Base-by-base conservation (phyloP, 2,113 vertebrate species). In the Cranoglanis bouderius region DNA sequence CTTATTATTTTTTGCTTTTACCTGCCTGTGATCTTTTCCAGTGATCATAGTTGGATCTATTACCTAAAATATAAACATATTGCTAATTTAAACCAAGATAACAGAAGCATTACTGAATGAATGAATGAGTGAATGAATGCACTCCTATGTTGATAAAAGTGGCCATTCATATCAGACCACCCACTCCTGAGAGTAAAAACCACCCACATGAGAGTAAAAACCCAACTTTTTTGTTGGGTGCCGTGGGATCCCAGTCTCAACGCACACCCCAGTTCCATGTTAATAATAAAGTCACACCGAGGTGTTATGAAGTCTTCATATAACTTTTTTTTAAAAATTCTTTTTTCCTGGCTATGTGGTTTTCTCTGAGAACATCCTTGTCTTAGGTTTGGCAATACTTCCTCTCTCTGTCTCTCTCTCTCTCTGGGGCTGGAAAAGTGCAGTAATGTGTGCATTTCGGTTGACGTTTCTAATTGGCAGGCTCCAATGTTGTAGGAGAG, bases 201-300 rank as follows among this genome's bases (percentile, higher is more conserved):
- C 61, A n/a, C 13, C 29, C n/a, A 67, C 18, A 16, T 65, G 26
- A 29, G 61, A 65, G 12, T 65, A 65, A 65, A 65, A 65, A n/a
- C n/a, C 7, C 2, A 7, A 7, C 29, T 65, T 38, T 38, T 40
- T 40, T 74, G 16, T 74, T 40, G 35, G 14, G 32, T 38, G 35
- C 67, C 10, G 7, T 4, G 10, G 32, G 67, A 72, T 38, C n/a
- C 4, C 65, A 32, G 3, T 43, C 2, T 43, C 40, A 29, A 43
- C 13, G 13, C 21, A 46, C 21, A 77, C 40, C 4, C 21, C 94
- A 93, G 83, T 85, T 87, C 88, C 90, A 74, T 93, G 91, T 89
- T 93, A 92, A 94, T 91, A 97, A 97, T 98, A 97, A 97, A 97
- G 86, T 87, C 83, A 72, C 83, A 7, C 32, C 78, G 78, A 90